Evolutionary conservation across 1,140 invertebrate species (phyloP), one percentile per base, ranked within the genome.

Genomic region (Drosophila novamexicana): DNA sequence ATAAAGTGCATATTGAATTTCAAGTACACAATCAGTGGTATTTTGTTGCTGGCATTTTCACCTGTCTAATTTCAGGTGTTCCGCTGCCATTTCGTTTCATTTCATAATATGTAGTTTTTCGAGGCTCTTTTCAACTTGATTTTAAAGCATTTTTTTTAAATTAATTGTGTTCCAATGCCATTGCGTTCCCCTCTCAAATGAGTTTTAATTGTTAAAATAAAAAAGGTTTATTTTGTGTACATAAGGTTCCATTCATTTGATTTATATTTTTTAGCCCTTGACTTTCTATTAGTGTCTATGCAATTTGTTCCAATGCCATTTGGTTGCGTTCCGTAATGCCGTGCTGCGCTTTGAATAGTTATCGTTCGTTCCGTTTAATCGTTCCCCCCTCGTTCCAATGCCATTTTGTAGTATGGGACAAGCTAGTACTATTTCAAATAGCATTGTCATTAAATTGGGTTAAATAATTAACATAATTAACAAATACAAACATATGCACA

Each of bases 391-490:
- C 22, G 22, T 4, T 3, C 22, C 22, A 29, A 29, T 29, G 22
- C 22, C 22, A 29, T 49, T 49, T 49, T 49, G 9, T 12, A 22
- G 45, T 6, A 10, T 22, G 39, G 9, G 45, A 12, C 10, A 10
- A 7, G 29, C 3, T 49, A 18, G 16, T 32, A 53, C 49, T 42
- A 18, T 42, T 39, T 58, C 40, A 10, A 34, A 54, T 73, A 54
- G 59, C 54, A 57, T 68, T 56, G 32, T 61, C 34, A 61, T 6
- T 39, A 49, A 72, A 83, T 69, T 79, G 81, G 72, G 67, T 83
- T 83, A 69, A 79, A 69, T 70, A 77, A 83, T 84, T 79, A 84
- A 58, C 76, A 76, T 68, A 61, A 65, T 49, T 49, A 29, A 14
- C 18, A 50, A 83, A 83, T 83, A 66, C 68, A 16, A 56, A 44